These are phyloP conservation scores for Coenobita brevimanus DNA, from an alignment of 1,140 invertebrate species.

Conservation along the genomic window DNA sequence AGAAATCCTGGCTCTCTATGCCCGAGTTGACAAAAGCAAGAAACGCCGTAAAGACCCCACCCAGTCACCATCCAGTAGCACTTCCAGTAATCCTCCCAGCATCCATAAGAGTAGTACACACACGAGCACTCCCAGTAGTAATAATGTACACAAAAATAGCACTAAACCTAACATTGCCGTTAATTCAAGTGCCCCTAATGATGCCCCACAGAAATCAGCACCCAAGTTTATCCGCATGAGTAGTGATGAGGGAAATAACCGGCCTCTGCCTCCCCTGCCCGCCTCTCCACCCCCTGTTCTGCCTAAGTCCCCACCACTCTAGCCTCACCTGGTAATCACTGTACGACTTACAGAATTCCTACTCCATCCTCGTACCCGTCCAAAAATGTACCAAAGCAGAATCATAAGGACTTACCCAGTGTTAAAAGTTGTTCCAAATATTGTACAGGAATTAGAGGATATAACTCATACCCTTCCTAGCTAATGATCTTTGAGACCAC, in stretches of 20 bases:
- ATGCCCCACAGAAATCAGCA: conserved; percentile 10
- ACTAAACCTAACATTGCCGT: conserved; percentile 14
- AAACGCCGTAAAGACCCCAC: conserved; percentile 27
- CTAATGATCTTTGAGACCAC: too few relatives aligned
- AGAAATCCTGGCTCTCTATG: conserved; percentile 68
- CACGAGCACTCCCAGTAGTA: background rate
- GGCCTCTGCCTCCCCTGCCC: conserved; percentile 53
- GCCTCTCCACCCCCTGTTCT: too few relatives aligned
- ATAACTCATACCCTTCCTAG: too few relatives aligned
- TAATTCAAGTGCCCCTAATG: background rate
- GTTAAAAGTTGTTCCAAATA: too few relatives aligned
- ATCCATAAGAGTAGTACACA: background rate
- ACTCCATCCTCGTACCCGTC: too few relatives aligned
- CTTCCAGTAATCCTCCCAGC: background rate
- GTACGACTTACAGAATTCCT: too few relatives aligned
- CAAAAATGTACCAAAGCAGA: too few relatives aligned
- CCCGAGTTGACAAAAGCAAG: conserved; percentile 68
- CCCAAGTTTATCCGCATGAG: conserved; percentile 48
- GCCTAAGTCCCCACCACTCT: too few relatives aligned
- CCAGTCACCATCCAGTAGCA: background rate
- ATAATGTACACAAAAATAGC: conserved; percentile 5
- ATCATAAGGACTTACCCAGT: too few relatives aligned
- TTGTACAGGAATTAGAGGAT: too few relatives aligned
- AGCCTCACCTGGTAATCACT: too few relatives aligned
- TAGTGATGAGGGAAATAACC: conserved; percentile 45